These are phyloP conservation scores for Strix occidentalis DNA, from an alignment of 2,797 vertebrate species.

Conservation along the genomic window DNA sequence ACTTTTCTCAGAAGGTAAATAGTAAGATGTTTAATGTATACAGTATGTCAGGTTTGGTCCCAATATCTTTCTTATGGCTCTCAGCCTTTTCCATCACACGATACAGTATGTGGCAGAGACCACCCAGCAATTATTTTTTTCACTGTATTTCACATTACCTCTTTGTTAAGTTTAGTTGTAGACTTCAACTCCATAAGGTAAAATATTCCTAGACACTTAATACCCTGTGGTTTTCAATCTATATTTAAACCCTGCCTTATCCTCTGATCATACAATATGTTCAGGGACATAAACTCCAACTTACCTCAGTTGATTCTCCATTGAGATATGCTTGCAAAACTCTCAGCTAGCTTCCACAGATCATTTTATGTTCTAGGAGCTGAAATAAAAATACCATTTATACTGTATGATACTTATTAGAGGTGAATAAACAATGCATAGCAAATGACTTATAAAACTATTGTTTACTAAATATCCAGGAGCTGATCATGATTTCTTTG, in stretches of 20 bases:
- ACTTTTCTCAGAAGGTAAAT: slow-evolving; percentile 28
- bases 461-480: background rate
- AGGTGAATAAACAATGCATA: background rate
- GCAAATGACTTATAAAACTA: background rate
- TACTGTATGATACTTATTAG: background rate
- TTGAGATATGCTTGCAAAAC: background rate
- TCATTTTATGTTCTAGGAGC: slow-evolving; percentile 4
- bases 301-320: slow-evolving; percentile 32
- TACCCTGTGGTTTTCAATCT: slow-evolving; percentile 65
- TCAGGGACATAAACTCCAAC: slow-evolving; percentile 64
- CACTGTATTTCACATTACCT: slow-evolving; percentile 52
- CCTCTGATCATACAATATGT: slow-evolving; percentile 42
- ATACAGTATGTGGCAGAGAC: slow-evolving; percentile 25
- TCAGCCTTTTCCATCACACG: slow-evolving; percentile 30
- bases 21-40: slow-evolving; percentile 45
- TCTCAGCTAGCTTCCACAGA: slow-evolving; percentile 19
- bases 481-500: background rate
- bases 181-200: slow-evolving; percentile 45
- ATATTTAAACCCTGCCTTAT: slow-evolving; percentile 58
- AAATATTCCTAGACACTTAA: slow-evolving; percentile 67
- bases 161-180: slow-evolving; percentile 44
- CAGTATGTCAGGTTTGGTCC: slow-evolving; percentile 21
- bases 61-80: slow-evolving; percentile 1
- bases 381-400: slow-evolving; percentile 4
- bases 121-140: slow-evolving; percentile 45